Base-by-base conservation (phyloP, 2,113 vertebrate genomes). In the Mesitornis unicolor region DNA sequence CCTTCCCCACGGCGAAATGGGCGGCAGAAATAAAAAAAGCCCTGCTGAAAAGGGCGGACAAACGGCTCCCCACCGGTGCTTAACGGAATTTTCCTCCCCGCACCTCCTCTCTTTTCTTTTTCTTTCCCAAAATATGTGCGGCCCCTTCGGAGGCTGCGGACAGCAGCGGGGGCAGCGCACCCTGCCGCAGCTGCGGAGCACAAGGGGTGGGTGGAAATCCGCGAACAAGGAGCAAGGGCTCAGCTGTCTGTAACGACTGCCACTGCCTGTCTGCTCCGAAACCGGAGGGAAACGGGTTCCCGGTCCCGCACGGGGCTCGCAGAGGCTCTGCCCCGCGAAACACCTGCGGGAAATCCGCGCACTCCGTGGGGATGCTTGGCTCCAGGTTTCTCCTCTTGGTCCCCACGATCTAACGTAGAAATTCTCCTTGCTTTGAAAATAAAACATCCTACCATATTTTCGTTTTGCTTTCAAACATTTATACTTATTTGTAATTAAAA, bases 211-310 rank as follows among this genome's bases (percentile, higher is more conserved):
- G 21, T 0, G 54, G 29, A 7, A 40, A 25, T 1, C 64, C 7
- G 15, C 8, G 5, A 59, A 4, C 8, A 0, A 40, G 10, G 33
- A 40, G 9, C 6, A 4, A 3, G n/a, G 28, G 17, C 28, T 74
- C 13, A 1, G 61, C 2, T 8, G 6, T 10, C n/a, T 10, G 4
- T 5, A 90, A 94, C 65, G 75, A 79, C 8, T 88, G 21, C 5
- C 2, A 7, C 0, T 4, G 4, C 3, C 56, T 1, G 0, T 0
- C 54, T 20, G 42, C 31, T 35, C 83, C 61, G 5, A 50, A 38
- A 15, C 1, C 7, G 31, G 42, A 35, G 51, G 33, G 54, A 60
- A 59, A 11, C 6, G 45, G 63, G 35, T 11, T 20, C 15, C 35
- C 9, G 16, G 0, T 24, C n/a, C 24, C 24, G 0, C 1, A 35